Evolutionary conservation across 2,797 vertebrate genomes (phyloP), one percentile per base, ranked within the genome.

Genomic region (Intellagama lesueurii): DNA sequence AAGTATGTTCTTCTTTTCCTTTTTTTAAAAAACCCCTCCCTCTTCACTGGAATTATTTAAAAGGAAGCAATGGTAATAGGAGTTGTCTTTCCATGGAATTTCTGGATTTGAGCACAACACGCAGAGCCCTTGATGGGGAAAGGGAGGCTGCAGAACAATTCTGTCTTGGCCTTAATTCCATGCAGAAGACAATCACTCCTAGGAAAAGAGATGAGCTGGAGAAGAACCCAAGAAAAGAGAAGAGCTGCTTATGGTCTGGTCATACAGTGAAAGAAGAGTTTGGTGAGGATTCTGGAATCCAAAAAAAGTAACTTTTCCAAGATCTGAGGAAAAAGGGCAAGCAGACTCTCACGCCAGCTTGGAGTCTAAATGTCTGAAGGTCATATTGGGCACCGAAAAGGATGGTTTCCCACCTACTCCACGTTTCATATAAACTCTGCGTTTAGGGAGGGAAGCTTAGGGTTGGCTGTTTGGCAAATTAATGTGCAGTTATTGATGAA

Each of bases 1-100:
- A 97, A 98, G 98, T 97, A 96, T 96, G 80, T 28, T 82, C 0
- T 70, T 87, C 91, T 66, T 0, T 0, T 72, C 88, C n/a, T 1
- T 87, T 89, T 3, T 14, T 0, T 0, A 68, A 1, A 8, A n/a
- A n/a, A n/a, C n/a, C 88, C n/a, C 1, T 22, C 60, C 19, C 14
- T 16, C 44, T 88, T 76, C 4, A 17, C 22, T 89, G 0, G 0
- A 77, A 7, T 60, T 72, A 78, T 73, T 60, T 92, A 70, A 85
- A 32, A 87, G 83, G 44, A 82, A 69, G 11, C 64, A 82, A 17
- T 11, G 24, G 30, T 14, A 2, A 87, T 28, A 47, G 17, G 44
- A 11, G n/a, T 19, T 81, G 4, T 28, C 28, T 26, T 35, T 49
- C 17, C n/a, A 8, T 35, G 26, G 22, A 44, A 17, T 75, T 68